These are phyloP conservation scores for Macquaria australasica DNA, from an alignment of 2,113 vertebrate genomes.

Conservation along the genomic window DNA sequence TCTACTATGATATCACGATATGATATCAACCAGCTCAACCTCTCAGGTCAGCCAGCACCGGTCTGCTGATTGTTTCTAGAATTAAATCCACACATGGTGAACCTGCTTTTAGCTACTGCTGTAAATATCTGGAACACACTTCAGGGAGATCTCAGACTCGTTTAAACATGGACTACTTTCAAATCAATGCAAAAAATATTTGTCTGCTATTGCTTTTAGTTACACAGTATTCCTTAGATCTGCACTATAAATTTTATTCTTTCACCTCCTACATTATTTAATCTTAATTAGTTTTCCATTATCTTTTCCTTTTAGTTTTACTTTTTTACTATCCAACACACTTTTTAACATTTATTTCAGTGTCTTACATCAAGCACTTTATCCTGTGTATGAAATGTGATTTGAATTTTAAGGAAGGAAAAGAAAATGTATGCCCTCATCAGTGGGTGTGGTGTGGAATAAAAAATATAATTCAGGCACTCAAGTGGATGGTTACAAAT, in stretches of 20 bases:
- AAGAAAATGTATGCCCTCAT: not conserved
- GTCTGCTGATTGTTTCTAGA: not conserved
- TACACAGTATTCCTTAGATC: not conserved
- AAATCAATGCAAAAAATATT: not conserved
- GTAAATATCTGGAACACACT: not conserved
- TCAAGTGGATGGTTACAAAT: not conserved
- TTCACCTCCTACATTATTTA: not conserved
- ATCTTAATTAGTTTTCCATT: not conserved
- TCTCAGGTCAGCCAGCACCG: not conserved
- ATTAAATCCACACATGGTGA: not conserved
- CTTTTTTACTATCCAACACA: not conserved
- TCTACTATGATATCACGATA: no score
- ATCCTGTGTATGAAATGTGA: not conserved
- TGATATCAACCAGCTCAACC: not conserved
- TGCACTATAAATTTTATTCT: not conserved
- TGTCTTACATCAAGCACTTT: not conserved
- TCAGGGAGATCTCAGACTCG: not conserved
- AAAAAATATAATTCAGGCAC: not conserved
- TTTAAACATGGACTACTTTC: not conserved
- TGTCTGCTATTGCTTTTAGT: not conserved
- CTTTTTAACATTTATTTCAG: not conserved
- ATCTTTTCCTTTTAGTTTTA: not conserved
- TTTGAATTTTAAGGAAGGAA: not conserved
- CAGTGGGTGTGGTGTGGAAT: not conserved
- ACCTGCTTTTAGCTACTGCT: conserved; percentile 5